Evolutionary conservation across 2,113 vertebrate species (phyloP).

Genomic region (Mus pahari): DNA sequence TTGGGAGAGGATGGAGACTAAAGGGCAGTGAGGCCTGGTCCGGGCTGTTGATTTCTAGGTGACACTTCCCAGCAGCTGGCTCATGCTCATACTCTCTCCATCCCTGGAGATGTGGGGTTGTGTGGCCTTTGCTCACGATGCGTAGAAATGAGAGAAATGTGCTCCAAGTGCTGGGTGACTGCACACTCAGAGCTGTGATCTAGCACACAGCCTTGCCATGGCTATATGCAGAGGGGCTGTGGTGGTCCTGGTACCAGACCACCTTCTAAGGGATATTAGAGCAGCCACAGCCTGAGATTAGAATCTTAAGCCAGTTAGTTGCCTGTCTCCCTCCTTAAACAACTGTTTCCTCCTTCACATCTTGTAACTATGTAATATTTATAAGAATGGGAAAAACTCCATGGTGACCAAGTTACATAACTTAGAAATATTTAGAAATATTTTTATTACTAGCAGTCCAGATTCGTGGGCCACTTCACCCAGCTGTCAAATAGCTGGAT

Average conservation of each 20-base stretch:
- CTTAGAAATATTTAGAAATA: constrained; percentile 67
- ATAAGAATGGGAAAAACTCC: constrained; percentile 82
- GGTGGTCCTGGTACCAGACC: neutral
- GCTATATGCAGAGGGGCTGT: constrained; percentile 1
- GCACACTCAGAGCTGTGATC: neutral
- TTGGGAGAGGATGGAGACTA: neutral
- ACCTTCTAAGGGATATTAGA: constrained; percentile 46
- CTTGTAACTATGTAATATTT: constrained; percentile 77
- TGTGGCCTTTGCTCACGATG: neutral
- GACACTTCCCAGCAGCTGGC: constrained; percentile 20
- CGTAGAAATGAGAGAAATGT: constrained; percentile 50
- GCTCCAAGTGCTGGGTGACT: neutral
- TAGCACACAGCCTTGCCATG: neutral
- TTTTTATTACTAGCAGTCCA: constrained; percentile 77
- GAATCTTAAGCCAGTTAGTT: constrained; percentile 38
- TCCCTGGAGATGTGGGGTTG: neutral
- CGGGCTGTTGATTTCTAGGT: neutral
- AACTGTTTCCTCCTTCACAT: constrained; percentile 60
- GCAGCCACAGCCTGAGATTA: constrained; percentile 24
- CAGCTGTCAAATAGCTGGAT: constrained; percentile 54
- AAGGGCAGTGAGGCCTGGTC: constrained; percentile 4
- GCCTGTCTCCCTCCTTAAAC: constrained; percentile 60
- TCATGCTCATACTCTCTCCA: too few species aligned
- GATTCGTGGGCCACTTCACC: constrained; percentile 54
- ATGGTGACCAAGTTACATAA: constrained; percentile 81